Percentiles rank a stretch among this genome's conserved stretches.
phyloP scores from a whole-genome alignment of 2,888 invertebrate species.

The Melipona bicolor region DNA sequence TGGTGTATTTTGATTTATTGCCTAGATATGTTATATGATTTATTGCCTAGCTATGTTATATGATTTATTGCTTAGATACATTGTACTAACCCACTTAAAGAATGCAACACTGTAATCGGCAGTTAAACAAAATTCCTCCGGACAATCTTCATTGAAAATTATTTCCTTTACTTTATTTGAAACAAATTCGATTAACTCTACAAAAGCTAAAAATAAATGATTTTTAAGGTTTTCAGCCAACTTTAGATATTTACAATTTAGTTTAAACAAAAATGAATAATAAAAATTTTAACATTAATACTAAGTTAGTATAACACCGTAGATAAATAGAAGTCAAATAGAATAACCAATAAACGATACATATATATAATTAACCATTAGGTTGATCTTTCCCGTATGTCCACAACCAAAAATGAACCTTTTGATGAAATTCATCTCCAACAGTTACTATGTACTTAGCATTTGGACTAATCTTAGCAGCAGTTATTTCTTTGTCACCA shows the following conservation, averaged over 20 bases:
- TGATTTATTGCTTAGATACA: no score
- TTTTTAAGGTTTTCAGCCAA: no score
- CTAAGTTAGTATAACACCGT: no score
- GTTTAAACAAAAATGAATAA: background rate
- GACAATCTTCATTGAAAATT: slow-evolving; percentile 81
- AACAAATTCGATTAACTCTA: slow-evolving; percentile 59
- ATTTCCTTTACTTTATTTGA: slow-evolving; percentile 75
- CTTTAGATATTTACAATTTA: background rate
- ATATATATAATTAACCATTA: slow-evolving; percentile 84
- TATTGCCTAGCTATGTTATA: no score
- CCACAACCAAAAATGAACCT: slow-evolving; percentile 88
- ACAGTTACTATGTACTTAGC: slow-evolving; percentile 87
- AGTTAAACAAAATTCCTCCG: slow-evolving; percentile 83
- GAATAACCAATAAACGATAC: background rate
- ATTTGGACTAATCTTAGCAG: slow-evolving; percentile 85
- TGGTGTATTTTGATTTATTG: no score
- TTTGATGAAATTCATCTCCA: slow-evolving; percentile 84
- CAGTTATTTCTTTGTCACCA: slow-evolving; percentile 81
- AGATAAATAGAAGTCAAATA: background rate
- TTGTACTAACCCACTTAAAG: slow-evolving; percentile 80
- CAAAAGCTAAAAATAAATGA: slow-evolving; percentile 50
- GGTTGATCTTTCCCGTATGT: slow-evolving; percentile 85
- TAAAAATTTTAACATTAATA: background rate
- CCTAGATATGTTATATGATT: no score
- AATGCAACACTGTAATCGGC: slow-evolving; percentile 82